Evolutionary conservation across 2,888 invertebrate species (phyloP).

Genomic region (Epinotia brunnichana): DNA sequence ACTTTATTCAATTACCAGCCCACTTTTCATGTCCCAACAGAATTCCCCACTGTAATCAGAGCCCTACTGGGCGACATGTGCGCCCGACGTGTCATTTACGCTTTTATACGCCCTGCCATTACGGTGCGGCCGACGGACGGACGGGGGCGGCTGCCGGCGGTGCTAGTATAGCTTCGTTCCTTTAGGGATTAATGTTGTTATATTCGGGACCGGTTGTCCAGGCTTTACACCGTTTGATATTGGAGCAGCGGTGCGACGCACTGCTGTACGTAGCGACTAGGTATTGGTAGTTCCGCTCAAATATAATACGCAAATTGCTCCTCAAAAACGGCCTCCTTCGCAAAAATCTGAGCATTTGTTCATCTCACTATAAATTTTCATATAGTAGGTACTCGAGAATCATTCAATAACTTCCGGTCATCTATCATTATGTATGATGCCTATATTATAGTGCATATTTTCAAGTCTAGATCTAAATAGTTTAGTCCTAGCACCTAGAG

Average conservation of each 20-base stretch:
- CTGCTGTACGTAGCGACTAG: no score
- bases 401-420: neutral
- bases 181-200: neutral
- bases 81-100: constrained; percentile 76
- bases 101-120: constrained; percentile 74
- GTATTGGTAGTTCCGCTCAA: no score
- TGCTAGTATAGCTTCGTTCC: neutral
- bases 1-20: constrained; percentile 51
- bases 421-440: neutral
- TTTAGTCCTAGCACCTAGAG: no score
- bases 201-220: neutral
- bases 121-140: constrained; percentile 45
- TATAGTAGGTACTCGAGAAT: neutral
- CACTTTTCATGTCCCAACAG: constrained; percentile 44
- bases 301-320: no score
- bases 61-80: constrained; percentile 63
- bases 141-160: constrained; percentile 18
- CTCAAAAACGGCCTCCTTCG: no score
- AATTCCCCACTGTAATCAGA: constrained; percentile 59
- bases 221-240: neutral
- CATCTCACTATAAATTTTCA: no score
- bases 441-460: no score
- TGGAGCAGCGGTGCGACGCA: neutral
- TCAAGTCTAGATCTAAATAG: no score
- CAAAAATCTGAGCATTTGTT: no score